These are phyloP conservation scores for Lordiphosa mommai DNA, from an alignment of 1,140 invertebrate genomes.

Conservation along the genomic window DNA sequence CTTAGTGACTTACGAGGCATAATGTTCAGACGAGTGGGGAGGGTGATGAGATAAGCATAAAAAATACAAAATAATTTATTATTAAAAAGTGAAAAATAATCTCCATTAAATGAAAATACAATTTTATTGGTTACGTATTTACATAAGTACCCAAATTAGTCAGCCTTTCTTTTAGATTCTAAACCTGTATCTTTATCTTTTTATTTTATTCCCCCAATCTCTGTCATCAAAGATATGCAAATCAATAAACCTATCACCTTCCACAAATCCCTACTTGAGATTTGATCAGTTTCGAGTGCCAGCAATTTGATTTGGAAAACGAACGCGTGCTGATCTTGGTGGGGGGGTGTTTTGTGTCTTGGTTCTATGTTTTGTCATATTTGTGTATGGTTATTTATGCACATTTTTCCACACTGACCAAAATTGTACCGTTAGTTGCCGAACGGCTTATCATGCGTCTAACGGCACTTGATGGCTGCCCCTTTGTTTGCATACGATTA, in stretches of 20 bases:
- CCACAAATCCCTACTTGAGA: slow-evolving; percentile 22
- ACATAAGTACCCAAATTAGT: not conserved
- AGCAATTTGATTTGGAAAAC: slow-evolving; percentile 38
- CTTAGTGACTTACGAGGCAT: slow-evolving; percentile 57
- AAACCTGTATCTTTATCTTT: not conserved
- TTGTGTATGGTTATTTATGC: slow-evolving; percentile 54
- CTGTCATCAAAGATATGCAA: slow-evolving; percentile 32
- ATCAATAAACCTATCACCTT: slow-evolving; percentile 36
- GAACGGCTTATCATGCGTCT: slow-evolving; percentile 57
- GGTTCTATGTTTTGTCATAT: slow-evolving; percentile 47
- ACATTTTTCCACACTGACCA: slow-evolving; percentile 39
- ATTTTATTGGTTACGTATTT: too few species aligned
- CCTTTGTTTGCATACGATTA: slow-evolving; percentile 55
- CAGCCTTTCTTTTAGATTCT: not conserved
- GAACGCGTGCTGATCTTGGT: slow-evolving; percentile 30
- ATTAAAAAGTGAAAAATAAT: slow-evolving; percentile 1
- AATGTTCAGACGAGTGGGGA: slow-evolving; percentile 25
- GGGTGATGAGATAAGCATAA: too few species aligned
- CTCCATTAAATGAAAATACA: slow-evolving; percentile 8
- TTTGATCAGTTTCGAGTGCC: slow-evolving; percentile 37
- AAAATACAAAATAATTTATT: too few species aligned
- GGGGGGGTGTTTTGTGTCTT: slow-evolving; percentile 18
- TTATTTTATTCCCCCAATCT: not conserved
- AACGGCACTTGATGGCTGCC: slow-evolving; percentile 36
- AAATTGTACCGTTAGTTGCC: slow-evolving; percentile 26